Percentiles rank a stretch among this genome's conserved stretches.
phyloP scores from a whole-genome alignment of 2,113 vertebrate genomes.

The Hemiscyllium ocellatum region DNA sequence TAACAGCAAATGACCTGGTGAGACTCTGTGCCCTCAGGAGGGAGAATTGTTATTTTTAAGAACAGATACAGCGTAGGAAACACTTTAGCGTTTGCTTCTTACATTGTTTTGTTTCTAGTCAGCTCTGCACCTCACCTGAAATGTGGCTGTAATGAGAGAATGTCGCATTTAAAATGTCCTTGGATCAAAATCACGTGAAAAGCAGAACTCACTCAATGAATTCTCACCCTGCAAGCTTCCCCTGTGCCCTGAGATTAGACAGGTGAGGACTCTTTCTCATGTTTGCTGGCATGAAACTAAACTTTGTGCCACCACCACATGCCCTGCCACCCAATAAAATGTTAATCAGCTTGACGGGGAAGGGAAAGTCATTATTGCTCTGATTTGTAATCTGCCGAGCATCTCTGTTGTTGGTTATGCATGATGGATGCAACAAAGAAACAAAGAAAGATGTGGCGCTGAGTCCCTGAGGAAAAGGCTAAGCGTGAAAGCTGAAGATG shows the following conservation, averaged over 20 bases:
- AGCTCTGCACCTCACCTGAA: background rate
- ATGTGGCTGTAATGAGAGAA: background rate
- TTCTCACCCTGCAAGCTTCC: background rate
- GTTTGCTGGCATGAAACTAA: background rate
- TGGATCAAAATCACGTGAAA: background rate
- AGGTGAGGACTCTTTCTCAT: background rate
- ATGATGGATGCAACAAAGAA: background rate
- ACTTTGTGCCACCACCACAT: background rate
- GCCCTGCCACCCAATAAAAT: background rate
- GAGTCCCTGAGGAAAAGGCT: background rate
- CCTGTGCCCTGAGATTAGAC: background rate
- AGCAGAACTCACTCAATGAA: background rate
- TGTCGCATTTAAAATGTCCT: background rate
- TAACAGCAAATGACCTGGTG: background rate
- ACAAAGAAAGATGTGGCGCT: conserved; percentile 35
- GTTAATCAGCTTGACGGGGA: background rate
- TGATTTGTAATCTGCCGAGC: conserved; percentile 33
- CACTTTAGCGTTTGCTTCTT: background rate
- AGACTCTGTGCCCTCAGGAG: background rate
- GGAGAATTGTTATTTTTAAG: background rate
- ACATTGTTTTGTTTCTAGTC: background rate
- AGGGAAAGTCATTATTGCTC: conserved; percentile 25
- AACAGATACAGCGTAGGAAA: background rate
- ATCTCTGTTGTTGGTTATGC: conserved; percentile 23
- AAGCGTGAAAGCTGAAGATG: conserved; percentile 22